A percentile compares a stretch with the other conserved stretches of the same genome.
phyloP scores from a whole-genome alignment of 2,888 invertebrate species.

The Eledone cirrhosa region DNA sequence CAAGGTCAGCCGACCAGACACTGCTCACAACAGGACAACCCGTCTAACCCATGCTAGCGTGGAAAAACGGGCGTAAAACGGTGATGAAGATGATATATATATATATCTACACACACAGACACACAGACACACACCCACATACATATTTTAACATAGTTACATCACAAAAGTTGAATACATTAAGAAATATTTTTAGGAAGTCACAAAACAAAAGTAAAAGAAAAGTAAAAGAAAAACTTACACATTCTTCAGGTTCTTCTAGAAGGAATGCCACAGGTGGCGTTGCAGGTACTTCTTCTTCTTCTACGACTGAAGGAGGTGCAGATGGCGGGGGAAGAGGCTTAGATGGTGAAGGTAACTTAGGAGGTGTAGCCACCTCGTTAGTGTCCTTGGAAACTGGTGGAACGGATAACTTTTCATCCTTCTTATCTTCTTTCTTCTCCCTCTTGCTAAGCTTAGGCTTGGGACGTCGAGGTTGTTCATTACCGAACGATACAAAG shows the following conservation, averaged over 20 bases:
- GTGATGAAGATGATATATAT: too few relatives aligned
- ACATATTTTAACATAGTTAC: too few relatives aligned
- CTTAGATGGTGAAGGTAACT: background rate
- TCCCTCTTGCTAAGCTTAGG: constrained; percentile 62
- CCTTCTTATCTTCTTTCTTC: constrained; percentile 28
- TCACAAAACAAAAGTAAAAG: too few relatives aligned
- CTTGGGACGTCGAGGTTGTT: constrained; percentile 78
- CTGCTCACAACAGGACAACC: too few relatives aligned
- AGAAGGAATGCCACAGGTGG: constrained; percentile 10
- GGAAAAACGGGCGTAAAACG: too few relatives aligned
- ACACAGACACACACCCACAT: too few relatives aligned
- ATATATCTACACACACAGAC: too few relatives aligned
- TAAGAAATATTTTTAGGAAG: too few relatives aligned
- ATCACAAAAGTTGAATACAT: too few relatives aligned
- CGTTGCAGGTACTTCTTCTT: constrained; percentile 18
- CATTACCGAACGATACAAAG: constrained; percentile 92
- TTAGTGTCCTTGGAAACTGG: background rate
- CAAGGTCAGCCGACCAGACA: too few relatives aligned
- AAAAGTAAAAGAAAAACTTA: background rate
- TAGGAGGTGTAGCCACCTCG: background rate
- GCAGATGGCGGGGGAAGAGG: constrained; percentile 12
- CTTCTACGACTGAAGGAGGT: constrained; percentile 14
- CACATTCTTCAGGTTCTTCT: background rate
- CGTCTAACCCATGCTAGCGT: too few relatives aligned
- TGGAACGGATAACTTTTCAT: background rate